Conservation (phyloP, 2,797 vertebrate genomes). For the Rousettus madagascariensis region DNA sequence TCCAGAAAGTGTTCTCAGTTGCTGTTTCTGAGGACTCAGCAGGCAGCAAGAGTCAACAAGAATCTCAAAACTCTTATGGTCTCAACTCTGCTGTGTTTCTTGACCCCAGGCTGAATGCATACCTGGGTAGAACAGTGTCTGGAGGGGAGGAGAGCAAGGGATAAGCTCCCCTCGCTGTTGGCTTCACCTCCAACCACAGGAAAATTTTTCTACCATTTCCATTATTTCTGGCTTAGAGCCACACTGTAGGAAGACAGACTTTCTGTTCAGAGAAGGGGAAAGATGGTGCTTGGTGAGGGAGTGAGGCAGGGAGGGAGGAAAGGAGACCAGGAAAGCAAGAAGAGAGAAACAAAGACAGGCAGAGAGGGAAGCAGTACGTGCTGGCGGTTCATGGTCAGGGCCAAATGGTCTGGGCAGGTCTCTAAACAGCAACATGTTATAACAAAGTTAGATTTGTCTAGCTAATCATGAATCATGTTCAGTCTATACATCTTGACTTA, state of each 20-base stretch:
- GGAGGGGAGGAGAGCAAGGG: not conserved
- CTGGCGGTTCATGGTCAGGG: accelerated
- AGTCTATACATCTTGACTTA: not conserved
- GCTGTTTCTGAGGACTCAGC: not conserved
- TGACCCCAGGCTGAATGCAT: not conserved
- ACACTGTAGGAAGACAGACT: conserved; percentile 55
- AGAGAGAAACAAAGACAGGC: not conserved
- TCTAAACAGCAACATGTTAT: not conserved
- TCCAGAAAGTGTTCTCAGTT: not conserved
- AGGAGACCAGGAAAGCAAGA: not conserved
- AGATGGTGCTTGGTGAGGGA: not conserved
- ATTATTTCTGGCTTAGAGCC: conserved; percentile 51
- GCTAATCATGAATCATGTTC: not conserved
- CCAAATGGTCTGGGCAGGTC: not conserved
- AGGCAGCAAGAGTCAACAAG: not conserved
- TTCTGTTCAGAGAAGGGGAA: conserved; percentile 45
- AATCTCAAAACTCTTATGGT: not conserved
- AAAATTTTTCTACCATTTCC: conserved; percentile 61
- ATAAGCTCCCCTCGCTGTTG: conserved; percentile 42
- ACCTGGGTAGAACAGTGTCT: not conserved
- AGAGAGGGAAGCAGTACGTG: not conserved
- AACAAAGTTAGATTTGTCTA: not conserved
- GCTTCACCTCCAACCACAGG: conserved; percentile 42
- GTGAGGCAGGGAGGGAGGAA: not conserved
- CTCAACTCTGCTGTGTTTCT: not conserved